phyloP scores from a whole-genome alignment of 2,113 vertebrate species.

The Agapornis roseicollis region DNA sequence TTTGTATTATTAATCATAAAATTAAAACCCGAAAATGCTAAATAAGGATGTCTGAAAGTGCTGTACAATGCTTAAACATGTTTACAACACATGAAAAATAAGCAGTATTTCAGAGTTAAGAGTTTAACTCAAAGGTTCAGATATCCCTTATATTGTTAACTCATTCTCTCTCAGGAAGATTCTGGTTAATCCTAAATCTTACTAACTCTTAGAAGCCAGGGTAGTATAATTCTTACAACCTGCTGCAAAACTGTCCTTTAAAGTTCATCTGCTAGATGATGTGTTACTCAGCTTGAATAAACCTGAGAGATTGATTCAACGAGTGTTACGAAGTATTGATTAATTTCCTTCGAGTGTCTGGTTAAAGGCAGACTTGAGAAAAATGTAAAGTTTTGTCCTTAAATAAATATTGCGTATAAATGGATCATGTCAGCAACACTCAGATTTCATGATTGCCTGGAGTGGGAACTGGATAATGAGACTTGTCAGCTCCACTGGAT shows the following conservation, averaged over 20 bases:
- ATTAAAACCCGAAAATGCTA: background rate
- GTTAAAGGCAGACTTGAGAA: conserved; percentile 34
- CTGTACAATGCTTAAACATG: background rate
- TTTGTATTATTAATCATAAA: background rate
- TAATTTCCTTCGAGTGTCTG: conserved; percentile 54
- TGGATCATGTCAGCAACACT: conserved; percentile 68
- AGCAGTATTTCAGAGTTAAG: background rate
- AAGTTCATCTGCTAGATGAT: conserved; percentile 30
- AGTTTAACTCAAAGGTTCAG: background rate
- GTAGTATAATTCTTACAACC: background rate
- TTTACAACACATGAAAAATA: background rate
- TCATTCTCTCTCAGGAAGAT: background rate
- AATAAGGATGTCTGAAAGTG: background rate
- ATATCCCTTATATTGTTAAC: background rate
- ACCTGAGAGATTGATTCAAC: conserved; percentile 46
- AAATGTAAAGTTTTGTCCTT: conserved; percentile 55
- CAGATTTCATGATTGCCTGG: conserved; percentile 41
- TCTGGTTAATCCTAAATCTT: background rate
- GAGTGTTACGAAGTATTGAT: conserved; percentile 31
- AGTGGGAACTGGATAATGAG: conserved; percentile 39
- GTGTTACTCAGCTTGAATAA: conserved; percentile 34
- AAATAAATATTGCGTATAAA: conserved; percentile 63
- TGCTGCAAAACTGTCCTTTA: conserved; percentile 13
- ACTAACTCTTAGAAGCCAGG: background rate
- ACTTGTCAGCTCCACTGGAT: conserved; percentile 41